Conservation (phyloP, 2,113 vertebrate genomes). For the Sardina pilchardus region DNA sequence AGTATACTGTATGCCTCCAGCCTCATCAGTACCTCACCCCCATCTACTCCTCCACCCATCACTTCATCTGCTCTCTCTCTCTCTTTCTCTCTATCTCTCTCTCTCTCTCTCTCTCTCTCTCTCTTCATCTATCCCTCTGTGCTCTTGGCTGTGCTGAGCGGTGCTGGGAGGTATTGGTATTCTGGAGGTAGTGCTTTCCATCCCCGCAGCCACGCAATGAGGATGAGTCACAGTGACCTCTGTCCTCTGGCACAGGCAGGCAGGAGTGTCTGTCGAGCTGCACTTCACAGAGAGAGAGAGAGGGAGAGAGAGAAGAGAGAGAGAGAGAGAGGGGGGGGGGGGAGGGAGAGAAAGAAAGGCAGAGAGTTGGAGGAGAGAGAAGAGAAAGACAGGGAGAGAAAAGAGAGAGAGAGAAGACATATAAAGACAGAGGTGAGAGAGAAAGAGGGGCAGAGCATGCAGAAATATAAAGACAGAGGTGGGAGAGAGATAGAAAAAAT, state of each 20-base stretch:
- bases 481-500: neutral
- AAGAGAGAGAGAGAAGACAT: neutral
- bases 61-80: neutral
- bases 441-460: slow-evolving; percentile 27
- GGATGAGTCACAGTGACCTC: slow-evolving; percentile 63
- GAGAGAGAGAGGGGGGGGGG: neutral
- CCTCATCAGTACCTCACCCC: neutral
- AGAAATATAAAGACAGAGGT: neutral
- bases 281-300: slow-evolving; percentile 50
- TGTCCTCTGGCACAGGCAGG: slow-evolving; percentile 39
- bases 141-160: slow-evolving; percentile 50
- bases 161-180: slow-evolving; percentile 55
- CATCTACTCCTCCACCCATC: neutral
- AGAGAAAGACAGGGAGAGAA: neutral
- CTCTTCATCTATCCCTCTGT: neutral
- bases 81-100: neutral
- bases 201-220: slow-evolving; percentile 57
- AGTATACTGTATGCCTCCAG: neutral
- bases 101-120: neutral
- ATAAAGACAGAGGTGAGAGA: slow-evolving; percentile 31
- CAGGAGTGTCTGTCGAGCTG: slow-evolving; percentile 48
- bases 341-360: neutral
- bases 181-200: slow-evolving; percentile 52
- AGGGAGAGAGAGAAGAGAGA: neutral
- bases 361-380: neutral